These are phyloP conservation scores for Drosophila carrolli DNA, from an alignment of 1,140 invertebrate species.

Conservation along the genomic window DNA sequence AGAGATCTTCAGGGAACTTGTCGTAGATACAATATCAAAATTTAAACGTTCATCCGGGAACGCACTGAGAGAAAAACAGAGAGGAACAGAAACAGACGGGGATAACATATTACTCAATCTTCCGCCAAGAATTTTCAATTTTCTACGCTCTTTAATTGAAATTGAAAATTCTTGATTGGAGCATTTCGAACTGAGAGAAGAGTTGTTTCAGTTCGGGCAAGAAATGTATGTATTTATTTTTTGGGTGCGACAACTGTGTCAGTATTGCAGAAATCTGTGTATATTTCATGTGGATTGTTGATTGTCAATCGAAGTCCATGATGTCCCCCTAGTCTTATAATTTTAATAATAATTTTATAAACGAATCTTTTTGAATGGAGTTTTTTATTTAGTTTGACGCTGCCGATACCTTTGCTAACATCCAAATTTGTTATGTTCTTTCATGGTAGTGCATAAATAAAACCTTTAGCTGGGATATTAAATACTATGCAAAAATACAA, in stretches of 20 bases:
- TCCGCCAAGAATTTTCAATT: conserved; percentile 20
- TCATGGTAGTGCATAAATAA: too few relatives aligned
- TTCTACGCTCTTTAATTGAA: neutral
- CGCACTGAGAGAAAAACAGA: neutral
- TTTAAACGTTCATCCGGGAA: conserved; percentile 16
- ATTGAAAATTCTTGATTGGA: conserved; percentile 20
- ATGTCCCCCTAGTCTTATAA: neutral
- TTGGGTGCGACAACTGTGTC: too few relatives aligned
- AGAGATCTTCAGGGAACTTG: neutral
- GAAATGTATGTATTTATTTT: neutral
- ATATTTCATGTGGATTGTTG: neutral
- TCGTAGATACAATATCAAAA: neutral
- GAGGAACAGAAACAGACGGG: conserved; percentile 3
- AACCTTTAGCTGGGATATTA: too few relatives aligned
- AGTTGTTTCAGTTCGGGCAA: neutral
- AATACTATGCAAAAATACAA: too few relatives aligned
- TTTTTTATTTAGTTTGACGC: too few relatives aligned
- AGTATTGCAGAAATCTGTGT: neutral
- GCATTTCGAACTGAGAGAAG: neutral
- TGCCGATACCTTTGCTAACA: too few relatives aligned
- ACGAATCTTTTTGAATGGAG: neutral
- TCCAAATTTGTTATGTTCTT: too few relatives aligned
- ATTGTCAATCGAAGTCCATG: neutral
- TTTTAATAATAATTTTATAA: neutral
- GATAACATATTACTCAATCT: neutral